Conservation (phyloP, 92 coral and sea anemone genomes). For the Palythoa heliodiscus region DNA sequence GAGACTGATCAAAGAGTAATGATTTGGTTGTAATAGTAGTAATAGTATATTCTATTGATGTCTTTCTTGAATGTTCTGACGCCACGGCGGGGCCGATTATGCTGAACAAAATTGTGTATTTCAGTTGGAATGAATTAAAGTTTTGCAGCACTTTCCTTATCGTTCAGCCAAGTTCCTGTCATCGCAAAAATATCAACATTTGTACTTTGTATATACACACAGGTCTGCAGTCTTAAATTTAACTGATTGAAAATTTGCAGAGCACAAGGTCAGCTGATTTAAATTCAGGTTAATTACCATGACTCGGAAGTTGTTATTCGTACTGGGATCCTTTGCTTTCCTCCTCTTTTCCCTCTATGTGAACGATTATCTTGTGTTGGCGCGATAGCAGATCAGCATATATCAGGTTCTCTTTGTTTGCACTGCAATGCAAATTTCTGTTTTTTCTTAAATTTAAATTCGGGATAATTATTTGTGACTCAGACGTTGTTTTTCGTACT, state of each 20-base stretch:
- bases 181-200: slow-evolving; percentile 39
- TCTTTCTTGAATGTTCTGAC: too few relatives aligned
- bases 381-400: neutral
- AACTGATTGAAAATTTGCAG: slow-evolving; percentile 43
- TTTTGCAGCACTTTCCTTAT: slow-evolving; percentile 49
- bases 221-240: slow-evolving; percentile 52
- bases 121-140: slow-evolving; percentile 54
- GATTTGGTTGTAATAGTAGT: slow-evolving; percentile 12
- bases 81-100: too few relatives aligned
- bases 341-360: neutral
- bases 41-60: too few relatives aligned
- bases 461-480: neutral
- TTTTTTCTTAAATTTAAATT: neutral
- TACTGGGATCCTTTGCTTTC: neutral
- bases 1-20: neutral
- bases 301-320: neutral
- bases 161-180: slow-evolving; percentile 54
- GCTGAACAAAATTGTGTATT: too few relatives aligned
- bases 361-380: neutral
- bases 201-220: neutral
- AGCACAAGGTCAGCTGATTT: slow-evolving; percentile 18
- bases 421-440: neutral
- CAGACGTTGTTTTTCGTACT: neutral
- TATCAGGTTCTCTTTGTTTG: neutral
- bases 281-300: too few relatives aligned